Evolutionary conservation across 1,140 invertebrate genomes (phyloP), one percentile per base, ranked within the genome.

Genomic region (Plectrocnemia conspersa): DNA sequence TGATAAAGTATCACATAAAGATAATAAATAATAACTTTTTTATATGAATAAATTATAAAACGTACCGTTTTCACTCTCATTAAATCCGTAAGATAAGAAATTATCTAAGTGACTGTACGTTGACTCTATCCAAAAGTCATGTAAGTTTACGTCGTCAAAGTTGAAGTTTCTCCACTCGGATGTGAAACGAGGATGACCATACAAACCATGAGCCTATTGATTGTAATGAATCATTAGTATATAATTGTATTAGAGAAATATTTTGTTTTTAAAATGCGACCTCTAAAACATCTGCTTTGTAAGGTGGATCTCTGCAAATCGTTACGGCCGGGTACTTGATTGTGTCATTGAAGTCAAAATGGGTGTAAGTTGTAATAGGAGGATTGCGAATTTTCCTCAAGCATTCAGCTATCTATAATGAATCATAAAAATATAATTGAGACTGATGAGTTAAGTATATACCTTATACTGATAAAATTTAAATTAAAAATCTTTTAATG

Each of bases 251-350:
- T 6, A 29, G 6, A 29, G n/a, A 38, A 38, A 38, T 15, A 38
- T 10, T 38, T 9, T 9, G 16, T 9, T 7, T 46, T 41, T 22
- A 56, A 2, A 36, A 52, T 57, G 68, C 70, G 64, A 81, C 81
- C 57, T 66, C 55, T 35, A 83, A 63, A 24, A 77, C 70, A 2
- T 78, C 66, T 22, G 65, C 69, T 57, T 79, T 81, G 60, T 80
- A 84, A 0, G 78, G 68, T 0, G 82, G 81, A 33, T 79, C 76
- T 21, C 79, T 66, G 57, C 82, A 83, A 47, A 83, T 70, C 0
- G 81, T 83, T 0, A 83, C 63, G 45, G 80, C 79, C 7, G 82
- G 82, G 66, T 82, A 83, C 35, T 69, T 63, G 33, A 83, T 73
- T 0, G 79, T 79, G 11, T 80, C 75, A 59, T 83, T 83, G 22